phyloP scores from a whole-genome alignment of 2,113 vertebrate species.

The Siniperca chuatsi region DNA sequence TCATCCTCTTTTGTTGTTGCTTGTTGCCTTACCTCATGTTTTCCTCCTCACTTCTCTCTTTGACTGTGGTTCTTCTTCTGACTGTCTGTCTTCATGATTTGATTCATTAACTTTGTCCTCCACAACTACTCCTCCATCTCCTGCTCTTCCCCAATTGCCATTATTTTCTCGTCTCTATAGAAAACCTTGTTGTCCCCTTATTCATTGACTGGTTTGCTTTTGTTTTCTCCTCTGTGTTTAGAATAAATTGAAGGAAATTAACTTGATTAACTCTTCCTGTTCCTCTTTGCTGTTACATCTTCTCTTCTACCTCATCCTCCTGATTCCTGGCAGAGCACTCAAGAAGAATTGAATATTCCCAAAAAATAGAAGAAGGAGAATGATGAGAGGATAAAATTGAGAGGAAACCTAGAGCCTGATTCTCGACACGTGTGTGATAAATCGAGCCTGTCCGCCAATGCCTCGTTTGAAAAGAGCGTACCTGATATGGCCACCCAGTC shows the following conservation, averaged over 20 bases:
- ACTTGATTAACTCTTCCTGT: neutral
- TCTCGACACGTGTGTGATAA: constrained; percentile 38
- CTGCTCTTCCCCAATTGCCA: neutral
- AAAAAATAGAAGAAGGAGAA: neutral
- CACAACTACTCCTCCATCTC: neutral
- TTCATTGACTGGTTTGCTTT: neutral
- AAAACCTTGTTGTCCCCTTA: neutral
- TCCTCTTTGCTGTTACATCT: neutral
- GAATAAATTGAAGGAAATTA: neutral
- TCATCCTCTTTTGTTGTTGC: neutral
- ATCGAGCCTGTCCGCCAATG: constrained; percentile 29
- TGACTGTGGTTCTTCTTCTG: neutral
- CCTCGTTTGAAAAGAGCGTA: constrained; percentile 3
- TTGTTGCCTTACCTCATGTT: neutral
- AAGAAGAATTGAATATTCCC: constrained; percentile 1
- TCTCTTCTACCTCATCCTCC: neutral
- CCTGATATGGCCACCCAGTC: neutral
- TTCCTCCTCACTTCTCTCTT: neutral
- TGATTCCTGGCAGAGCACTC: constrained; percentile 3
- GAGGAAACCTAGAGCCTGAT: constrained; percentile 6
- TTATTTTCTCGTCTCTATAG: neutral
- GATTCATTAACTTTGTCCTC: neutral
- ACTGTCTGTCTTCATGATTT: neutral
- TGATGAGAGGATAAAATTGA: constrained; percentile 18
- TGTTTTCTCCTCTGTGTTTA: neutral